Base-by-base conservation (phyloP, 2,888 invertebrate species). In the Fabriciana adippe region DNA sequence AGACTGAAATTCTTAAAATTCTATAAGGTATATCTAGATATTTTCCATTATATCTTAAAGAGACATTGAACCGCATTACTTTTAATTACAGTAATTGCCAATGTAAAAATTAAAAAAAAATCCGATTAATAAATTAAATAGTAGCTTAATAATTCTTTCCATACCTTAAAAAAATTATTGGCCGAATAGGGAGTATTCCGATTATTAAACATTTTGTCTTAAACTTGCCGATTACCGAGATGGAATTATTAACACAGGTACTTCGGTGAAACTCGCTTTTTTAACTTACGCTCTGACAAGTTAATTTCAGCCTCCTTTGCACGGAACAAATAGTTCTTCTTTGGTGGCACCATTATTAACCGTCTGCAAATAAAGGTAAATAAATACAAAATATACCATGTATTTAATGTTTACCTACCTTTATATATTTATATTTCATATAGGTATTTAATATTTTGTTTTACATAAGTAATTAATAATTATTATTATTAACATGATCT, bases 271-370 rank as follows among this genome's bases (percentile, higher is more conserved):
- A 64, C 56, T 55, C 63, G 71, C 61, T 77, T 77, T 78, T 81
- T 81, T 70, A 77, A 73, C 77, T 70, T 70, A 69, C 64, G 70
- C 71, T 76, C 78, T 79, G 80, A 82, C 80, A 75, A 72, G 75
- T 79, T 75, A 75, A 79, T 78, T 76, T 71, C 68, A 68, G 69
- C 72, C 73, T 73, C 70, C 55, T 74, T 71, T 70, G 72, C 67
- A 68, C 59, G 72, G 66, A 72, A 72, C 69, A 74, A 74, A 69
- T 70, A 65, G 54, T 66, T 61, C 56, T 57, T 56, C 66, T 55
- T 48, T 45, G 60, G 66, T 66, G 66, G 60, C 66, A 26, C 54
- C 47, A 35, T 66, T 66, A 61, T 61, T 66, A 48, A 60, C 54
- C 54, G 60, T 6, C 66, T 66, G 54, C 18, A 35, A 61, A 61